Base-by-base conservation (phyloP, 2,888 invertebrate genomes). In the Mimumesa dahlbomi region DNA sequence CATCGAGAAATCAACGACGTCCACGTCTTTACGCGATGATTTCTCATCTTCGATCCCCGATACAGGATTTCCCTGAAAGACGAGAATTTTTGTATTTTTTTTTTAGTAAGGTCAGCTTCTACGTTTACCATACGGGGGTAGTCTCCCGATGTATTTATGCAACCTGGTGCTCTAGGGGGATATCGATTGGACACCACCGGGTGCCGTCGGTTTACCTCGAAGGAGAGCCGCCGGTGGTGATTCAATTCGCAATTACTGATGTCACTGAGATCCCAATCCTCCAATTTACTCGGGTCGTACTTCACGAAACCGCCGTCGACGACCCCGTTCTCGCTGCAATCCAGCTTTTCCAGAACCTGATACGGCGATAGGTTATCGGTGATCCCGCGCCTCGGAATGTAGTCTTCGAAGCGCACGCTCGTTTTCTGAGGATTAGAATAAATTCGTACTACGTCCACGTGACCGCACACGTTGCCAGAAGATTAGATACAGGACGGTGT, bases 221-320 rank as follows among this genome's bases (percentile, higher is more conserved):
- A 56, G 42, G 76, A 64, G 25, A 64, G 2, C 11, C 56, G 54
- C n/a, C 34, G 70, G 11, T 66, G 72, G 52, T 73, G 76, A 70
- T 75, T 71, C 73, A 66, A 56, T 62, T 77, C 76, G 54, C 75
- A 78, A 81, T 91, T 90, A 79, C 90, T 90, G 34, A 90, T 87
- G 31, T 91, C 87, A 14, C 89, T 89, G 19, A 91, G 75, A 73
- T 91, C 91, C 91, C 91, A 91, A 79, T 91, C 91, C 77, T 91
- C 91, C 54, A 90, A 81, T 42, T 89, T 90, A 31, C 90, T 90
- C 76, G 91, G 90, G 9, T 90, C 91, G 69, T 80, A 80, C 68
- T 73, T 80, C 58, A 73, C 54, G 69, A 75, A 80, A 59, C 53
- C 69, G 43, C 53, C 89, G 1, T 85, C 88, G 18, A 81, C 82